phyloP scores from a whole-genome alignment of 1,140 invertebrate genomes.

The Antheraea pernyi region DNA sequence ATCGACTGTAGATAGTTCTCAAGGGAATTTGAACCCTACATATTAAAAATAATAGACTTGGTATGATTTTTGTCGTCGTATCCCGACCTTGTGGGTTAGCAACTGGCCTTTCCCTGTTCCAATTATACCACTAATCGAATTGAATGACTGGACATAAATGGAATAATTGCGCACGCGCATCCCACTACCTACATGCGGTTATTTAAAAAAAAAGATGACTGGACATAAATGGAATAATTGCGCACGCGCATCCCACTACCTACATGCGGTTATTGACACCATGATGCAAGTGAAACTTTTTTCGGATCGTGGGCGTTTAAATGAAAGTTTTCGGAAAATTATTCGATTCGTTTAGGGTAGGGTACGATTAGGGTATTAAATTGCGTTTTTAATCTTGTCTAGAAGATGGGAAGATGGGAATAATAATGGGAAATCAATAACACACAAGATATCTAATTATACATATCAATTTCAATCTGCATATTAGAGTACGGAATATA shows the following conservation, averaged over 20 bases:
- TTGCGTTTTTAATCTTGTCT: too few relatives aligned
- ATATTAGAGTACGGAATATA: too few relatives aligned
- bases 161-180: conserved; percentile 70
- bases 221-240: conserved; percentile 69
- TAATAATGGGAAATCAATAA: too few relatives aligned
- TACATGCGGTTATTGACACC: conserved; percentile 1
- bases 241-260: conserved; percentile 56
- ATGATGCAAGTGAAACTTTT: too few relatives aligned
- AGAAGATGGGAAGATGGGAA: too few relatives aligned
- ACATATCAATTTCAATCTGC: too few relatives aligned
- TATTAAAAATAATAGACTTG: neutral
- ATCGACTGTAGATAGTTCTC: neutral
- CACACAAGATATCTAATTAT: too few relatives aligned
- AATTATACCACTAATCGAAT: conserved; percentile 73
- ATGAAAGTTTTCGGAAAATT: too few relatives aligned
- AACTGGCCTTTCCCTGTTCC: conserved; percentile 50
- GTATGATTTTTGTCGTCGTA: neutral
- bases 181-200: conserved; percentile 32
- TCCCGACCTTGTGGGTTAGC: conserved; percentile 26
- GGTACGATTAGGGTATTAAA: too few relatives aligned
- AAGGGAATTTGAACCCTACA: neutral
- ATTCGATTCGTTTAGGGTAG: too few relatives aligned
- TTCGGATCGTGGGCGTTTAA: too few relatives aligned
- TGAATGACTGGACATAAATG: conserved; percentile 67
- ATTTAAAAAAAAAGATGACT: conserved; percentile 40